Evolutionary conservation across 2,888 invertebrate species (phyloP), one percentile per base, ranked within the genome.

Genomic region (Acrocyrtus sp.): DNA sequence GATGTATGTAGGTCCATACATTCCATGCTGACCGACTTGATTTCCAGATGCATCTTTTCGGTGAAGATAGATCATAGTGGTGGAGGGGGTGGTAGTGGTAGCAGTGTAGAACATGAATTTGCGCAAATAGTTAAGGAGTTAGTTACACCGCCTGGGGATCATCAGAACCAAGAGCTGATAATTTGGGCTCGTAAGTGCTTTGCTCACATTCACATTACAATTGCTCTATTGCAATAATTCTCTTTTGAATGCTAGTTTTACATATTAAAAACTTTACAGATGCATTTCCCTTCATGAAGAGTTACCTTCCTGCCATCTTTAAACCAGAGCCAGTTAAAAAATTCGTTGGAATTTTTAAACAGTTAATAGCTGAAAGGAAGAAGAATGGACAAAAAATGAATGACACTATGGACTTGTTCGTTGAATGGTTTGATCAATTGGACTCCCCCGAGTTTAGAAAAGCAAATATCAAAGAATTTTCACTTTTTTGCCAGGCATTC

Each of bases 361-460:
- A 67, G 26, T 57, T 78, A n/a, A 29, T 78, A 39, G 57, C 67
- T 6, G 54, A 54, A 6, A 39, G 78, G 24, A 26, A 54, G 17
- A 56, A 56, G 3, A 56, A 50, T n/a, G 73, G 69, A 15, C 24
- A 56, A 19, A 67, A 65, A 39, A 15, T 57, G 12, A 69, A 69
- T 39, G 78, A 78, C 58, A 53, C 72, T 29, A 56, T 76, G 1
- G 70, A 75, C 24, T 6, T 62, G n/a, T 53, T 70, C 3, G 5
- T 74, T 0, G 65, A 69, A 34, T 65, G 60, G 65, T 39, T 61
- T 15, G 77, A 76, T 15, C 62, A 50, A 22, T 3, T 75, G 10
- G 68, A 74, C 21, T 74, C 76, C 26, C 72, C 72, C 0, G 78
- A 81, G 48, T 79, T 68, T 21, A 77, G 75, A 58, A 15, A 19